Conservation (phyloP, 2,113 vertebrate species). For the Leptobrachium ailaonicum region DNA sequence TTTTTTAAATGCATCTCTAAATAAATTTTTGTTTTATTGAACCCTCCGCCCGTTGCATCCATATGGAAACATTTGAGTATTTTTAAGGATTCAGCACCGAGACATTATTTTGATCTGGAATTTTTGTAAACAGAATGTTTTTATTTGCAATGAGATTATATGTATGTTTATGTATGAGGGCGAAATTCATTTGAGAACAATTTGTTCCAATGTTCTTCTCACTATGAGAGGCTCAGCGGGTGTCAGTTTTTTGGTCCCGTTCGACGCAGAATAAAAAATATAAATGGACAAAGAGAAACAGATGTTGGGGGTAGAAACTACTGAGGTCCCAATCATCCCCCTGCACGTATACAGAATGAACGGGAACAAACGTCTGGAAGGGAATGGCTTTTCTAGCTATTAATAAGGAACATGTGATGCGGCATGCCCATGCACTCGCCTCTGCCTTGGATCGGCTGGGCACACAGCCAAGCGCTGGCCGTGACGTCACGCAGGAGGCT, state of each 20-base stretch:
- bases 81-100: too few species aligned
- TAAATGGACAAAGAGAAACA: background rate
- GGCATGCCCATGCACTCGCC: background rate
- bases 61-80: too few species aligned
- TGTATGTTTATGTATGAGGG: too few species aligned
- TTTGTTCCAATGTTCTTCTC: too few species aligned
- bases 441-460: background rate
- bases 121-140: too few species aligned
- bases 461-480: slow-evolving; percentile 1
- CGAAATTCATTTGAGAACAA: too few species aligned
- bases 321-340: background rate
- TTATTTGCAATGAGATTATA: too few species aligned
- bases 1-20: too few species aligned
- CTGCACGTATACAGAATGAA: background rate
- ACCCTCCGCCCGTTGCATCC: too few species aligned
- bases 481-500: slow-evolving; percentile 17
- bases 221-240: background rate
- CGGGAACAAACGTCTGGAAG: background rate
- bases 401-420: slow-evolving; percentile 25
- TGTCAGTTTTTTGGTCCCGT: background rate
- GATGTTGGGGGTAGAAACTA: background rate
- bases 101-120: too few species aligned
- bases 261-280: background rate
- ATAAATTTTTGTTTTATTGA: too few species aligned
- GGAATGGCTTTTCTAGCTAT: background rate